Evolutionary conservation across 2,888 invertebrate species (phyloP).

Genomic region (Boloria euphrosyne): DNA sequence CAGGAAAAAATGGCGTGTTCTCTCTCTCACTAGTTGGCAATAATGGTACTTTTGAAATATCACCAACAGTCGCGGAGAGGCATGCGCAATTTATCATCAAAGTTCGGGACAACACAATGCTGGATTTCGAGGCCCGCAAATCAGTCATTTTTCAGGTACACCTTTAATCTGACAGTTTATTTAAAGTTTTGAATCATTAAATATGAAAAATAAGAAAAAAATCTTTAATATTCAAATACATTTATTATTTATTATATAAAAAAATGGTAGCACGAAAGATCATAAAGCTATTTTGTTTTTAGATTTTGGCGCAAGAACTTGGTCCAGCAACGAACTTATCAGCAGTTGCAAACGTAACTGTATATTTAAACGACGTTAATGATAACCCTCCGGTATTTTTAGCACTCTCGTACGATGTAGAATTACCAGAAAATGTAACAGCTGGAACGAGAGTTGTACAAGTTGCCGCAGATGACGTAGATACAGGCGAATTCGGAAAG

Average conservation of each 20-base stretch:
- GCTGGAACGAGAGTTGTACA: slow-evolving; percentile 87
- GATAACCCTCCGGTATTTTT: slow-evolving; percentile 93
- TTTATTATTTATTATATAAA: slow-evolving; percentile 6
- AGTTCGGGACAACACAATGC: slow-evolving; percentile 89
- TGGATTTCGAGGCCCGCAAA: slow-evolving; percentile 92
- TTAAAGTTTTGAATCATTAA: too few relatives aligned
- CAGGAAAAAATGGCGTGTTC: slow-evolving; percentile 92
- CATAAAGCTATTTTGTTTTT: slow-evolving; percentile 50
- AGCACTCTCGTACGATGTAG: slow-evolving; percentile 87
- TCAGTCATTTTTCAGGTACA: slow-evolving; percentile 88
- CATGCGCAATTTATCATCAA: slow-evolving; percentile 90
- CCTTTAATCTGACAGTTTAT: too few relatives aligned
- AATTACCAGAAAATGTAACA: slow-evolving; percentile 90
- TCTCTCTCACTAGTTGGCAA: slow-evolving; percentile 89
- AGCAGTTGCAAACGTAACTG: slow-evolving; percentile 88
- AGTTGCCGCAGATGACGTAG: slow-evolving; percentile 91
- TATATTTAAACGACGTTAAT: slow-evolving; percentile 92
- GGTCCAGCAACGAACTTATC: slow-evolving; percentile 89
- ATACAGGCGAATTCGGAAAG: slow-evolving; percentile 89
- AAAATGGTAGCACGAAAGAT: neutral
- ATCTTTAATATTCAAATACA: too few relatives aligned
- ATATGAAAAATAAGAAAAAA: too few relatives aligned
- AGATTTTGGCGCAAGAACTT: slow-evolving; percentile 91
- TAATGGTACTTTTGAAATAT: slow-evolving; percentile 94
- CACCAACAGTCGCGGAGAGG: slow-evolving; percentile 91